Evolutionary conservation across 1,140 invertebrate genomes (phyloP).

Genomic region (Trigoniulus corallinus): DNA sequence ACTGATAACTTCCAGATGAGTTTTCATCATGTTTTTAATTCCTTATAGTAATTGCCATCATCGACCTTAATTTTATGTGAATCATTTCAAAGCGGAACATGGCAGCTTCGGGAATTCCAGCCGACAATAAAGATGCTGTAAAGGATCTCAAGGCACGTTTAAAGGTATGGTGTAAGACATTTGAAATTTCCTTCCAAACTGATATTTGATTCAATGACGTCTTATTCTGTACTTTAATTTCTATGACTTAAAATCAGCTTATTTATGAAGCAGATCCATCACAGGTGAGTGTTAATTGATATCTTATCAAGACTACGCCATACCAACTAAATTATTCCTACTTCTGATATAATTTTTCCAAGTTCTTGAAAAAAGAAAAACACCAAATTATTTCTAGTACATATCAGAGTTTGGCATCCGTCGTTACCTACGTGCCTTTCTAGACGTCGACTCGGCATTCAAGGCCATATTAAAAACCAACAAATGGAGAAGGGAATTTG

Average conservation of each 20-base stretch:
- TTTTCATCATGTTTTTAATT: too few species aligned
- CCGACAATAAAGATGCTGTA: not conserved
- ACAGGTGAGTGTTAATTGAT: conserved; percentile 25
- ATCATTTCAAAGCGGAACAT: not conserved
- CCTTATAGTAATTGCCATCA: too few species aligned
- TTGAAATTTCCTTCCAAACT: not conserved
- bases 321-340: too few species aligned
- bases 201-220: not conserved
- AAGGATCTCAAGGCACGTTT: conserved; percentile 3
- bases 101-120: not conserved
- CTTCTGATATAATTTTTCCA: too few species aligned
- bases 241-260: too few species aligned
- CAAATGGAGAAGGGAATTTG: conserved; percentile 54
- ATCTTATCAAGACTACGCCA: too few species aligned
- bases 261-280: conserved; percentile 46
- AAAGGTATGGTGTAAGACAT: conserved; percentile 2
- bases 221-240: not conserved
- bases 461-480: conserved; percentile 57
- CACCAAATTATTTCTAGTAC: conserved; percentile 14
- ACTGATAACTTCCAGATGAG: too few species aligned
- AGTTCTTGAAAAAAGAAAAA: too few species aligned
- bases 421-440: conserved; percentile 45
- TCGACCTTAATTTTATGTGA: too few species aligned
- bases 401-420: conserved; percentile 14
- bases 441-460: conserved; percentile 48